These are phyloP conservation scores for Oophaga pumilio DNA, from an alignment of 2,113 vertebrate genomes.

Conservation along the genomic window DNA sequence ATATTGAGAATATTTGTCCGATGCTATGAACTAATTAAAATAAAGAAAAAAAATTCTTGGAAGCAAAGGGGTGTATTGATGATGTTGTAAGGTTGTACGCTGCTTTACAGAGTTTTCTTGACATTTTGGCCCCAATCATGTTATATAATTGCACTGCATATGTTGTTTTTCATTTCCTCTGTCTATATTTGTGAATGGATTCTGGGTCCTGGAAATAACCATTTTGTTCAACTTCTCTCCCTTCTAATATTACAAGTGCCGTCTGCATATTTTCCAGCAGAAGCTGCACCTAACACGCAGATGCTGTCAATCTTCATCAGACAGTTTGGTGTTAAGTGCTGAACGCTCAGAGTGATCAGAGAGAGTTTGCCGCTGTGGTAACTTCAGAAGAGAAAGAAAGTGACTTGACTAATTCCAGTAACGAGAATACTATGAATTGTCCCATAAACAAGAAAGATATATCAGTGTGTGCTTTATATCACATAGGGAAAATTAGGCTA, in stretches of 20 bases:
- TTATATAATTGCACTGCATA: conserved; percentile 14
- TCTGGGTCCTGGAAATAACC: conserved; percentile 38
- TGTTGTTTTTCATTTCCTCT: conserved; percentile 34
- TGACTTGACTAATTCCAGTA: conserved; percentile 38
- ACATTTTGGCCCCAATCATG: background rate
- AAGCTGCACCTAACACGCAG: conserved; percentile 32
- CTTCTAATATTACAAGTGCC: conserved; percentile 40
- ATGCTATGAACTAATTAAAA: background rate
- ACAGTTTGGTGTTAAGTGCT: conserved; percentile 31
- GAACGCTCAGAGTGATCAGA: conserved; percentile 26
- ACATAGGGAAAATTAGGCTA: background rate
- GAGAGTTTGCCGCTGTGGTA: conserved; percentile 31
- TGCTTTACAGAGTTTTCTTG: background rate
- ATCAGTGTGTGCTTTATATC: background rate
- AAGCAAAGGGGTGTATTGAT: background rate
- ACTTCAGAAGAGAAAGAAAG: conserved; percentile 38
- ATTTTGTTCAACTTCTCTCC: conserved; percentile 35
- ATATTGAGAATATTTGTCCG: background rate
- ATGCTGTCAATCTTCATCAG: conserved; percentile 47
- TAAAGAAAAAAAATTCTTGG: background rate
- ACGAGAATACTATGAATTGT: conserved; percentile 11
- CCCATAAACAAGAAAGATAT: conserved; percentile 33
- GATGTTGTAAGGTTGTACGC: background rate
- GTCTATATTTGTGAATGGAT: conserved; percentile 27
- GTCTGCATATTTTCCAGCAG: conserved; percentile 44